Conservation (phyloP, 1,140 invertebrate genomes). For the Hormaphis cornu region DNA sequence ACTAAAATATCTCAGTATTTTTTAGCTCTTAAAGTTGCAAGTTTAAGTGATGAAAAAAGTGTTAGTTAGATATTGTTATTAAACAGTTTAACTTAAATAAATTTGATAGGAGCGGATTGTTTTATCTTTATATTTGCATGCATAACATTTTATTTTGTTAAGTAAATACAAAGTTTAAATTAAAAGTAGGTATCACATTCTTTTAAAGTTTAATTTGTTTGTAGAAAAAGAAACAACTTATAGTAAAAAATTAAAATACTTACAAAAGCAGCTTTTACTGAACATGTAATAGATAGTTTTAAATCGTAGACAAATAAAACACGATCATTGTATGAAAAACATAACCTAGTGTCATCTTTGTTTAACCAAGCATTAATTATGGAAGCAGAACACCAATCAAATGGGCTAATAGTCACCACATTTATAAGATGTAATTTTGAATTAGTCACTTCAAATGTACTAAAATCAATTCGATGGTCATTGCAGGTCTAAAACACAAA, state of each 20-base stretch:
- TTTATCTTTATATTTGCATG: not conserved
- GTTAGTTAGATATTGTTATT: not conserved
- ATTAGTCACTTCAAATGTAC: slow-evolving; percentile 18
- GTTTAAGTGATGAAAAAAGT: too few species aligned
- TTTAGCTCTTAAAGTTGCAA: too few species aligned
- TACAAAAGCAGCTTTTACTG: slow-evolving; percentile 56
- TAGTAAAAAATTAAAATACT: slow-evolving; percentile 37
- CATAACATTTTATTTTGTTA: too few species aligned
- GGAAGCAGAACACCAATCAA: slow-evolving; percentile 18
- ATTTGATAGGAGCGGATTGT: not conserved
- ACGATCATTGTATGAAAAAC: slow-evolving; percentile 46
- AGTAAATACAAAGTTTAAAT: too few species aligned
- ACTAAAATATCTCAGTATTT: too few species aligned
- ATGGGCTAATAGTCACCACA: slow-evolving; percentile 12
- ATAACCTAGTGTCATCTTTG: slow-evolving; percentile 17
- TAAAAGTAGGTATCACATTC: too few species aligned
- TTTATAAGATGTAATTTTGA: slow-evolving; percentile 16
- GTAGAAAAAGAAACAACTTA: too few species aligned
- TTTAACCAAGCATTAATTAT: slow-evolving; percentile 17
- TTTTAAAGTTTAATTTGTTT: too few species aligned
- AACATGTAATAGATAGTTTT: slow-evolving; percentile 52
- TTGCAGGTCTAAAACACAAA: not conserved
- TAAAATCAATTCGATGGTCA: slow-evolving; percentile 10
- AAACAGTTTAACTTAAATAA: not conserved
- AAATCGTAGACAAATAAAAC: slow-evolving; percentile 63